Percentiles rank a stretch among this genome's conserved stretches.
Conservation (phyloP, 2,888 invertebrate genomes). For the Scaptomyza tumidula region DNA sequence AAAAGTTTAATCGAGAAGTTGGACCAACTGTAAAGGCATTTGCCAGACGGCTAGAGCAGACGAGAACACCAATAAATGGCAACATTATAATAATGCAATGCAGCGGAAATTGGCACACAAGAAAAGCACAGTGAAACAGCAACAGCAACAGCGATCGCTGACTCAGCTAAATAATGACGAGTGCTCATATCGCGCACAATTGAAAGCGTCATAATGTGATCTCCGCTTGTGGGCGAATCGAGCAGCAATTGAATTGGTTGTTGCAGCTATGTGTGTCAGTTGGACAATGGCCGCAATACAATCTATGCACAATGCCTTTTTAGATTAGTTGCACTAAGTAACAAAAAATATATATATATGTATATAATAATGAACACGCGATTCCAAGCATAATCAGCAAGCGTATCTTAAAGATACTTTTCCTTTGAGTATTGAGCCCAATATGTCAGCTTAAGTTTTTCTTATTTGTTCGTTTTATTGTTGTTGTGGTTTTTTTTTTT, state of each 20-base stretch:
- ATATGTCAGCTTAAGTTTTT: constrained; percentile 7
- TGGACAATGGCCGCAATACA: constrained; percentile 32
- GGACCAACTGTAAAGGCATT: constrained; percentile 18
- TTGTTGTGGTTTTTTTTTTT: too few relatives aligned
- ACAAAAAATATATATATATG: too few relatives aligned
- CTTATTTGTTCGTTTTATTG: constrained; percentile 3
- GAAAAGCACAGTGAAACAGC: constrained; percentile 5
- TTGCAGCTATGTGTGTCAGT: constrained; percentile 42
- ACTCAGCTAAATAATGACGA: constrained; percentile 11
- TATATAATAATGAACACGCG: constrained; percentile 27
- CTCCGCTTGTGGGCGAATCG: constrained; percentile 20
- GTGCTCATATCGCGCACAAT: constrained; percentile 27
- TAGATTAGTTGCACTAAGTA: constrained; percentile 24
- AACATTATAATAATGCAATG: constrained; percentile 48
- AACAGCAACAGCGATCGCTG: constrained; percentile 13
- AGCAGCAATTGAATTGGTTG: constrained; percentile 35
- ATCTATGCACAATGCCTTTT: constrained; percentile 38
- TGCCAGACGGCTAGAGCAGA: constrained; percentile 15
- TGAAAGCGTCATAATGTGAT: constrained; percentile 41
- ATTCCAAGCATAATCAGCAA: constrained; percentile 23
- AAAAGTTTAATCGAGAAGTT: constrained; percentile 2
- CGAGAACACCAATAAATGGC: not conserved
- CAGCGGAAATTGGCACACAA: constrained; percentile 30
- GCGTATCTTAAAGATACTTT: constrained; percentile 45
- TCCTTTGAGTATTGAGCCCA: constrained; percentile 14